Evolutionary conservation across 1,140 invertebrate species (phyloP).

Genomic region (Bombus confusus): DNA sequence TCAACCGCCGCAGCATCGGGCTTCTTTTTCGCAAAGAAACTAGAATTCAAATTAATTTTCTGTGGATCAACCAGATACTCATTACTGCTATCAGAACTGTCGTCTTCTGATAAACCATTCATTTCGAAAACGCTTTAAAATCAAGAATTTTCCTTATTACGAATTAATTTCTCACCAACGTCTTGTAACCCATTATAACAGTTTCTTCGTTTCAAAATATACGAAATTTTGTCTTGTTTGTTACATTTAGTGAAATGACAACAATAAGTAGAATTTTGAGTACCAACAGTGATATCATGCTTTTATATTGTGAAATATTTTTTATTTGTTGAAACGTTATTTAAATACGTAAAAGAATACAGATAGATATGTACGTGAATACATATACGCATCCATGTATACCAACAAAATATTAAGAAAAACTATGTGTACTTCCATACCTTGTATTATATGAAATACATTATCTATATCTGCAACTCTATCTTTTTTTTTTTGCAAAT

Average conservation of each 20-base stretch:
- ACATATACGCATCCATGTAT: too few relatives aligned
- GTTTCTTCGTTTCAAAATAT: background rate
- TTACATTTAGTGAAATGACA: background rate
- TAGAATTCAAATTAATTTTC: slow-evolving; percentile 80
- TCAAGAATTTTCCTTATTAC: background rate
- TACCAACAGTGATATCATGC: background rate
- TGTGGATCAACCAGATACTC: slow-evolving; percentile 79
- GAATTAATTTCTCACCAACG: background rate
- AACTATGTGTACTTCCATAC: too few relatives aligned
- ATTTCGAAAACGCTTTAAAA: slow-evolving; percentile 40
- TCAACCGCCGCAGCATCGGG: background rate
- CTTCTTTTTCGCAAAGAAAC: slow-evolving; percentile 73
- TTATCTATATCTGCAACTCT: background rate
- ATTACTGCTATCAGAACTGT: slow-evolving; percentile 81
- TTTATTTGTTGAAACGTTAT: background rate
- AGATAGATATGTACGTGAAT: too few relatives aligned
- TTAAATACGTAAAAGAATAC: background rate
- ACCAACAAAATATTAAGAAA: too few relatives aligned
- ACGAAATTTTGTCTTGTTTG: background rate
- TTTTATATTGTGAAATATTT: background rate
- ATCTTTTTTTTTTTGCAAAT: background rate
- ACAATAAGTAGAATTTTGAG: too few relatives aligned
- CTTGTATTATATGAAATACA: too few relatives aligned
- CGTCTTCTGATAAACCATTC: slow-evolving; percentile 73
- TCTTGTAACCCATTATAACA: background rate